Base-by-base conservation (phyloP, 2,888 invertebrate genomes). In the Taphrorychus bicolor region DNA sequence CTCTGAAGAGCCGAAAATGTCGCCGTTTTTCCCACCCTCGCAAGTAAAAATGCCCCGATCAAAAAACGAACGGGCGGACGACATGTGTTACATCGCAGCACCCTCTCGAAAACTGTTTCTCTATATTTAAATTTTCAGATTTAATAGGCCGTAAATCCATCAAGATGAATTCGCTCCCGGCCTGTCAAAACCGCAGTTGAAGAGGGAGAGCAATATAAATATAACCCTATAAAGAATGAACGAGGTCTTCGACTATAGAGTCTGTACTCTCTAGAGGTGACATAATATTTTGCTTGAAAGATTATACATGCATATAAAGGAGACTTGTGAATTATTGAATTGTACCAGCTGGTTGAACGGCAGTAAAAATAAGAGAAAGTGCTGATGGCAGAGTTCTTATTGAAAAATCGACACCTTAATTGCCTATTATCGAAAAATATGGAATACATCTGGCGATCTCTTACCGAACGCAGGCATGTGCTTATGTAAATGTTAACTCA, bases 131-230 rank as follows among this genome's bases (percentile, higher is more conserved):
- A 64, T 68, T 68, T 54, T 40, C 7, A 59, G 63, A 56, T 68
- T 68, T 68, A 68, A 68, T 68, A 63, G 68, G 63, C 68, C 59
- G 68, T 68, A 68, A 68, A 68, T 68, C 68, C 59, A 62, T 68
- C 62, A 49, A 63, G 56, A 59, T 42, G 59, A 22, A 62, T 67
- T 62, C 66, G 48, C 60, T 24, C 22, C 24, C 51, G 42, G 40
- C 57, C 61, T 57, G 62, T 67, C 62, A 58, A 67, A 62, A 62
- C 42, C 57, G 67, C 61, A 61, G 62, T 67, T 62, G 62, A 23
- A 61, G 49, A 53, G 67, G 62, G 62, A 57, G 53, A 52, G 53
- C 40, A 67, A 59, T 66, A 59, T 66, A 66, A 66, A 66, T 66
- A 54, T 48, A 59, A 59, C 59, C 57, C 41, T 32, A 32, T 32